phyloP scores from a whole-genome alignment of 2,797 vertebrate genomes.

The Argya squamiceps region DNA sequence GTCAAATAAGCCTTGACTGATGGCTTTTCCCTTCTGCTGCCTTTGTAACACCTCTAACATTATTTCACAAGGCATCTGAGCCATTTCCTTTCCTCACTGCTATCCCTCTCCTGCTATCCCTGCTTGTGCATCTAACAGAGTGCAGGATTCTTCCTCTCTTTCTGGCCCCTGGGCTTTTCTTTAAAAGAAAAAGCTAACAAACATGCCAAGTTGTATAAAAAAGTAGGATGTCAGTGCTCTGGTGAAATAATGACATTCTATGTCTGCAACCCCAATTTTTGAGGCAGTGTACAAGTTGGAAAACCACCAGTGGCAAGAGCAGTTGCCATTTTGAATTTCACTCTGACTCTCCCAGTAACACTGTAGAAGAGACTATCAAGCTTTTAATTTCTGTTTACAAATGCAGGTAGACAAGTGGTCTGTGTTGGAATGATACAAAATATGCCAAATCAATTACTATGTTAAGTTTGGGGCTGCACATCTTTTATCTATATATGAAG shows the following conservation, averaged over 20 bases:
- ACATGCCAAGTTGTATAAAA: conserved; percentile 71
- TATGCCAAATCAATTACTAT: conserved; percentile 22
- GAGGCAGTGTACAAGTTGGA: conserved; percentile 51
- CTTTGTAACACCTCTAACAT: neutral
- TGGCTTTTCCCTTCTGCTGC: conserved; percentile 16
- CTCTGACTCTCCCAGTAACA: neutral
- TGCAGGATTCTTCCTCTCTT: conserved; percentile 17
- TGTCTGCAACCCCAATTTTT: conserved; percentile 42
- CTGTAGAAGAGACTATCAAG: conserved; percentile 20
- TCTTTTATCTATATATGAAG: neutral
- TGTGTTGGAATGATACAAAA: neutral
- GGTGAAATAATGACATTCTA: conserved; percentile 42
- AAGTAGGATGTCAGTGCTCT: conserved; percentile 42
- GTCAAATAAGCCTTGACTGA: conserved; percentile 26
- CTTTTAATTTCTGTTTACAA: conserved; percentile 48
- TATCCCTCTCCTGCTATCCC: neutral
- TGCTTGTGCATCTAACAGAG: conserved; percentile 27
- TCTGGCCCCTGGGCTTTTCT: conserved; percentile 66
- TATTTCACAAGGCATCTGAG: conserved; percentile 27
- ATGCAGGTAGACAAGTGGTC: conserved; percentile 64
- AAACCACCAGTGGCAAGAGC: conserved; percentile 81
- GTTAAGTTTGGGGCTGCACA: neutral
- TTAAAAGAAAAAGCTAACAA: conserved; percentile 63
- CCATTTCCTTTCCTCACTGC: conserved; percentile 11
- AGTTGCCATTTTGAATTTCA: conserved; percentile 75